A percentile compares a stretch with the other conserved stretches of the same genome.
Evolutionary conservation across 2,113 vertebrate species (phyloP).

Genomic region (Eleginops maclovinus): DNA sequence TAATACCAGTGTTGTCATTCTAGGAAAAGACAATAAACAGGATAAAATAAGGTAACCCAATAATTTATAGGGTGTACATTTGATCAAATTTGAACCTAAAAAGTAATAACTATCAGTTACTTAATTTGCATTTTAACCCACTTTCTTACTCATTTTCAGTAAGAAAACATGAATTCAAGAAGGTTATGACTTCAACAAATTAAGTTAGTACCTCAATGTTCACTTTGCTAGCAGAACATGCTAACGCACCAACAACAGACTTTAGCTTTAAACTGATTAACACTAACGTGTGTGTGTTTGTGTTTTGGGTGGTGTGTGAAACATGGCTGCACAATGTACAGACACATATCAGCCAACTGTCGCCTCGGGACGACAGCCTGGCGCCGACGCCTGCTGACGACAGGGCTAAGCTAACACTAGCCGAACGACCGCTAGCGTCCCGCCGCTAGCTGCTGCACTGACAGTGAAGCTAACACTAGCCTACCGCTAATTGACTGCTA

Average conservation of each 20-base stretch:
- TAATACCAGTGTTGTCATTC: too few species aligned
- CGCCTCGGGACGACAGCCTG: conserved; percentile 32
- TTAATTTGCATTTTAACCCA: background rate
- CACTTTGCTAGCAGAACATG: conserved; percentile 27
- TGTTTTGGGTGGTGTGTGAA: conserved; percentile 6
- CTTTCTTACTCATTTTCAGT: background rate
- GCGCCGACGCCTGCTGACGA: conserved; percentile 52
- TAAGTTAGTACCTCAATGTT: background rate
- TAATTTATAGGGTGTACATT: background rate
- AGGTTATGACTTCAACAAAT: background rate
- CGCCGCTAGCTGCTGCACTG: conserved; percentile 72
- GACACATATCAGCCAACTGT: conserved; percentile 74
- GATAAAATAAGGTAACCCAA: too few species aligned
- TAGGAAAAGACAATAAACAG: too few species aligned
- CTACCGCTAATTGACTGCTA: conserved; percentile 81
- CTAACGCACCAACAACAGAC: conserved; percentile 9
- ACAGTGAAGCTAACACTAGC: conserved; percentile 70
- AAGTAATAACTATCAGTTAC: background rate
- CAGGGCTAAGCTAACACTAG: conserved; percentile 76
- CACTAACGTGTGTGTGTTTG: conserved; percentile 5
- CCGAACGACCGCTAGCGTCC: conserved; percentile 61
- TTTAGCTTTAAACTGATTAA: conserved; percentile 62
- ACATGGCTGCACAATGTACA: conserved; percentile 78
- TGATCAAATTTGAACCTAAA: background rate
- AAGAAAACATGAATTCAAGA: background rate